Evolutionary conservation across 37 sponge, comb jelly and placozoan genomes (phyloP).

Genomic region (Ianthella basta): DNA sequence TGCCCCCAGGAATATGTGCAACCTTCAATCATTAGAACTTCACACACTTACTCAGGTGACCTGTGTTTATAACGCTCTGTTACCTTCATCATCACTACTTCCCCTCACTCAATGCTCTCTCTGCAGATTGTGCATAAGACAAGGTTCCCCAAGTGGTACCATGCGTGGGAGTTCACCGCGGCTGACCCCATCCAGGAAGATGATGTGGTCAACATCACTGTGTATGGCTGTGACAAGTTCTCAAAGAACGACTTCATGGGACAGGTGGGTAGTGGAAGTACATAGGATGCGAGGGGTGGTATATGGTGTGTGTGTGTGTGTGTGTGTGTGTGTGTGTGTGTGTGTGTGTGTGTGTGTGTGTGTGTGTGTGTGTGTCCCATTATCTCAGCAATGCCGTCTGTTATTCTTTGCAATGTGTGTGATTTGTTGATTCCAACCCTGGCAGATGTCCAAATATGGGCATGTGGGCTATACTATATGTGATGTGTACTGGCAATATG

Average conservation of each 20-base stretch:
- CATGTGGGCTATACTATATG: too few species aligned
- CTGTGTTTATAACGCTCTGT: too few species aligned
- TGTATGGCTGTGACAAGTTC: slow-evolving; percentile 70
- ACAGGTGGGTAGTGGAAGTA: slow-evolving; percentile 43
- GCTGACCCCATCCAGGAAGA: neutral
- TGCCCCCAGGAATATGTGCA: too few species aligned
- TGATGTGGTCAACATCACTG: slow-evolving; percentile 38
- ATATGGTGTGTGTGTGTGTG: neutral
- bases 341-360: slow-evolving; percentile 28
- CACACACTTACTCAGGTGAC: too few species aligned
- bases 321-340: slow-evolving; percentile 30
- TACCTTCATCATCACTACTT: too few species aligned
- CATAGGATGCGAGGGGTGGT: too few species aligned
- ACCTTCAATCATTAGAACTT: too few species aligned
- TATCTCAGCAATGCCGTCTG: too few species aligned
- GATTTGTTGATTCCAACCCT: too few species aligned
- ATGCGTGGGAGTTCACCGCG: slow-evolving; percentile 58
- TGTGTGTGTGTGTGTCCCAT: slow-evolving; percentile 24
- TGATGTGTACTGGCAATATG: too few species aligned
- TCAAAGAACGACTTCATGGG: slow-evolving; percentile 78
- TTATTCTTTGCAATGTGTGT: neutral
- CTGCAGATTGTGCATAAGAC: slow-evolving; percentile 72
- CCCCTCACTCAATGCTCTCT: neutral
- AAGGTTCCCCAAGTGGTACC: slow-evolving; percentile 78
- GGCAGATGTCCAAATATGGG: too few species aligned